Base-by-base conservation (phyloP, 2,888 invertebrate genomes). In the Rhagium mordax region DNA sequence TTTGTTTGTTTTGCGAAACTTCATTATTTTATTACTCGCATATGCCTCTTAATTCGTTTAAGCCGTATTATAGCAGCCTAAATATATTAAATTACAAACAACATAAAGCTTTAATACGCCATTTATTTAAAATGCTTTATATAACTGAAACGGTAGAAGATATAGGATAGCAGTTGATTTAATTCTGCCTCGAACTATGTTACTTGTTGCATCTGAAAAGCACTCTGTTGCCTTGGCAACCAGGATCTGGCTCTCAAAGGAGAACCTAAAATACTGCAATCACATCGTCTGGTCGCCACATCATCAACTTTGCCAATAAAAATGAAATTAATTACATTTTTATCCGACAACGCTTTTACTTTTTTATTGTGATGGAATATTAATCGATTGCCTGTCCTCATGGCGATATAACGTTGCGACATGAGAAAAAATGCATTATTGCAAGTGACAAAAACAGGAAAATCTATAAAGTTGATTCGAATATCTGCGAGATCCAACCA, bases 211-310 rank as follows among this genome's bases (percentile, higher is more conserved):
- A 75, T 77, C 74, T 65, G 74, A 70, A 78, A 76, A 83, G 82
- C 83, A 83, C 83, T 83, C 80, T 81, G 83, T 83, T 76, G 64
- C 76, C 82, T 68, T 78, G 77, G 78, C 74, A 71, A 81, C 81
- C n/a, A 41, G 51, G 8, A 51, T 16, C 71, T 29, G 69, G 65
- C 71, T 74, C 72, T 74, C 61, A 74, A 76, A 72, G 64, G 66
- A 76, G 70, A 76, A 68, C 47, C 62, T 65, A 27, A 60, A 65
- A 16, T 15, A 41, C 21, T 67, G 55, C 47, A 49, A 55, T 47
- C 33, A n/a, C 20, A 16, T 8, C 55, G 29, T 10, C 10, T 15
- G 55, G 48, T 55, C 64, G 64, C 49, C 16, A 51, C 51, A 65
- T 62, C 62, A 53, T 53, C 66, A 53, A 57, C 51, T 21, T 41